Conservation (phyloP, 2,797 vertebrate species). For the Chelonia mydas region DNA sequence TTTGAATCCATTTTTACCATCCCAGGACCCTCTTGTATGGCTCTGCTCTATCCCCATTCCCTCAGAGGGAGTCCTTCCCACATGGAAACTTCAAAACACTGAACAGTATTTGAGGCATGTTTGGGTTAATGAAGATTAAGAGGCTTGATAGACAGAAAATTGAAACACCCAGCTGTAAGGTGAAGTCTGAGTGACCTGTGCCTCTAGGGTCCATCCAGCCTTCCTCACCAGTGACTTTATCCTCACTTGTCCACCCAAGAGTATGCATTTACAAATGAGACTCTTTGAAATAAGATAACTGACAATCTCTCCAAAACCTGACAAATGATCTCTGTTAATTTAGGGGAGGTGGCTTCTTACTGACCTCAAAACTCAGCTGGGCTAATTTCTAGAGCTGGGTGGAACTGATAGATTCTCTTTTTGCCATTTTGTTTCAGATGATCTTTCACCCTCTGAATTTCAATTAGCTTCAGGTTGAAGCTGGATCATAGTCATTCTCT, state of each 20-base stretch:
- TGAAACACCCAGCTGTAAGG: neutral
- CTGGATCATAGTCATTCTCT: neutral
- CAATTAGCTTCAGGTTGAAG: neutral
- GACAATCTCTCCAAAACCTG: neutral
- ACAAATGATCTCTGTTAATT: neutral
- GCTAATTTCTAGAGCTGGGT: neutral
- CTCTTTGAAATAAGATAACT: neutral
- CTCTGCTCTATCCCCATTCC: accelerated
- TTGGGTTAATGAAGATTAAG: neutral
- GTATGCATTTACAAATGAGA: neutral
- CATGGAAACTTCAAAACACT: neutral
- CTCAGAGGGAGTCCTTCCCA: neutral
- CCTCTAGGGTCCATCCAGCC: neutral
- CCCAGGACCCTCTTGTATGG: neutral
- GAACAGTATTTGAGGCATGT: neutral
- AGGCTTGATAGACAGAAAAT: neutral
- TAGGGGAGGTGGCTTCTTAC: neutral
- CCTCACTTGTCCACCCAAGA: accelerated
- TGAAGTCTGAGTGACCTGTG: neutral
- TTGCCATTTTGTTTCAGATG: neutral
- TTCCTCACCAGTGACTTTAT: accelerated
- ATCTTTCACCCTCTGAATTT: neutral
- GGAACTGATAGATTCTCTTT: neutral
- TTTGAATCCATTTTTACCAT: neutral
- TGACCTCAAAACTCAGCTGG: neutral